Evolutionary conservation across 2,113 vertebrate genomes (phyloP).

Genomic region (Chamaea fasciata): DNA sequence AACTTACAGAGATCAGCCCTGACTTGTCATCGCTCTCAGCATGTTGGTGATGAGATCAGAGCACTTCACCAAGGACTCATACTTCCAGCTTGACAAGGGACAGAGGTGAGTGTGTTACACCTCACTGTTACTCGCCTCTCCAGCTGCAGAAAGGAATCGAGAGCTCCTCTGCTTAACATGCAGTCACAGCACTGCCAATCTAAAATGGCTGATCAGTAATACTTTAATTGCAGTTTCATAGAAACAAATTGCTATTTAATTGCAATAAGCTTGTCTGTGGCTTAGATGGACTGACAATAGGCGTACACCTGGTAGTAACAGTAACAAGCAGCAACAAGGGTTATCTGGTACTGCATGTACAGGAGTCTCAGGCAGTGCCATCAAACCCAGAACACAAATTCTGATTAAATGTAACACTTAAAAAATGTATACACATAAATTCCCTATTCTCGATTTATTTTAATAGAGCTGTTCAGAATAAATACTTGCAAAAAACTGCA

Average conservation of each 20-base stretch:
- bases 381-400: background rate
- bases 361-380: background rate
- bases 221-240: slow-evolving; percentile 84
- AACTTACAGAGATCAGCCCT: slow-evolving; percentile 51
- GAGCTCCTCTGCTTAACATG: slow-evolving; percentile 67
- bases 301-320: slow-evolving; percentile 40
- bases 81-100: slow-evolving; percentile 33
- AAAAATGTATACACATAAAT: background rate
- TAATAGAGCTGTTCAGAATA: background rate
- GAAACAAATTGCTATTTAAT: slow-evolving; percentile 85
- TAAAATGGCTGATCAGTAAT: slow-evolving; percentile 81
- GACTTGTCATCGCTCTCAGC: slow-evolving; percentile 58
- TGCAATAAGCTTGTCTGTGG: slow-evolving; percentile 76
- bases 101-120: background rate
- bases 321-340: background rate
- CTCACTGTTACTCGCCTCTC: background rate
- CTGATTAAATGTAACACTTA: background rate
- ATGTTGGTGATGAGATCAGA: slow-evolving; percentile 21
- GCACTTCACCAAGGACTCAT: background rate
- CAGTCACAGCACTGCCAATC: slow-evolving; percentile 66
- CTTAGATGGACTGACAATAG: slow-evolving; percentile 73
- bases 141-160: background rate
- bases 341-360: background rate
- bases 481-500: background rate
- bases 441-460: background rate